Evolutionary conservation across 1,140 invertebrate genomes (phyloP).

Genomic region (Drosophila obscura): DNA sequence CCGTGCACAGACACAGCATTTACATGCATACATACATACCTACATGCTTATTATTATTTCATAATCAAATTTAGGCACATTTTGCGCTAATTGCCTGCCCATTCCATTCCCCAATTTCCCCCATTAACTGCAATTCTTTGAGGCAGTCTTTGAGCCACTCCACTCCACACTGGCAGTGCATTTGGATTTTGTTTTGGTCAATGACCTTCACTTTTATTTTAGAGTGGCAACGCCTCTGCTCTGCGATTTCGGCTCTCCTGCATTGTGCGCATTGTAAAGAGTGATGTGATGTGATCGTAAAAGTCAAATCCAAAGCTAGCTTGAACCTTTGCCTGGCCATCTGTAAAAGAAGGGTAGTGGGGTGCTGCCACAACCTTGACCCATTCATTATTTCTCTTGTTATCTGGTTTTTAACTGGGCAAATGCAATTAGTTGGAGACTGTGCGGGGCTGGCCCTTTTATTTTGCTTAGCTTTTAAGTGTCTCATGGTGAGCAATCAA

Average conservation of each 20-base stretch:
- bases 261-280: too few species aligned
- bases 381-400: conserved; percentile 36
- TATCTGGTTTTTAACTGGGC: conserved; percentile 27
- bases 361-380: conserved; percentile 42
- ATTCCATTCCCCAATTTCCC: conserved; percentile 35
- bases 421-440: background rate
- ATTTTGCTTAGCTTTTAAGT: conserved; percentile 36
- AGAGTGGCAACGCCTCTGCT: conserved; percentile 8
- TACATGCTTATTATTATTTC: conserved; percentile 77
- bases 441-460: conserved; percentile 17
- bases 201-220: conserved; percentile 48
- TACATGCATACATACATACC: background rate
- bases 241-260: conserved; percentile 7
- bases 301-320: conserved; percentile 11
- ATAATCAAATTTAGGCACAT: conserved; percentile 54
- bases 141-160: background rate
- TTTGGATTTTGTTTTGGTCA: conserved; percentile 27
- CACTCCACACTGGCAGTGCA: conserved; percentile 17
- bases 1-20: conserved; percentile 37
- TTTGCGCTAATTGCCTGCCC: too few species aligned
- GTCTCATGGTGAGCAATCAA: conserved; percentile 16
- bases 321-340: conserved; percentile 34
- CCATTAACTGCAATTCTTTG: conserved; percentile 39
- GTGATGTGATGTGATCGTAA: too few species aligned
- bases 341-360: conserved; percentile 47